Evolutionary conservation across 1,140 invertebrate species (phyloP), one percentile per base, ranked within the genome.

Genomic region (Daktulosphaira vitifoliae): DNA sequence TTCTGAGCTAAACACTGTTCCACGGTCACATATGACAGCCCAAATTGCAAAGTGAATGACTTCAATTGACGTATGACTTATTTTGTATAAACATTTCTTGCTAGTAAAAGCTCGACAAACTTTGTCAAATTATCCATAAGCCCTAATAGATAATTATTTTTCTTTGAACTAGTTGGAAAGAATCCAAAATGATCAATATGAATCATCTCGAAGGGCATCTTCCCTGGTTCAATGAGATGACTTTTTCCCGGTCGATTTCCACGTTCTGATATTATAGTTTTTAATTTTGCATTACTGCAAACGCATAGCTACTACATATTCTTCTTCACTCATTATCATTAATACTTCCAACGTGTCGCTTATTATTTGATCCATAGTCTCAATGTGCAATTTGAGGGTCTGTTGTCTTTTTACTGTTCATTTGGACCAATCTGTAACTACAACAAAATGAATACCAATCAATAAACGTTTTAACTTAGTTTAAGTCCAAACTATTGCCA

Each of bases 381-480:
- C n/a, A 77, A 13, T 73, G 44, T 9, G 70, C 71, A 2, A 71
- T 66, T 8, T 53, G 66, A 2, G 74, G 72, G 13, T 71, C 68
- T 7, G 71, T 52, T 46, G 73, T 66, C 8, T 23, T 59, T 15
- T 65, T 26, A 11, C 46, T 20, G 22, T 65, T 50, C 15, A 65
- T 22, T 23, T 51, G 48, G 3, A 51, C 42, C 6, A 65, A 16
- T 65, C 54, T 4, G 42, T 25, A 3, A 62, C 54, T 4, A 62
- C 25, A 2, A 16, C 25, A 23, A 62, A 62, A 6, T 18, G 16
- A 3, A 44, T 22, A 15, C 18, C 16, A 16, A 39, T 20, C 26
- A 62, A 16, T 25, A 42, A 62, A 18, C 23, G 54, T 25, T 25
- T 38, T 16, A 62, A n/a, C 8, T n/a, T n/a, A n/a, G n/a, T n/a